Conservation (phyloP, 2,113 vertebrate genomes). For the Xerus inauris region DNA sequence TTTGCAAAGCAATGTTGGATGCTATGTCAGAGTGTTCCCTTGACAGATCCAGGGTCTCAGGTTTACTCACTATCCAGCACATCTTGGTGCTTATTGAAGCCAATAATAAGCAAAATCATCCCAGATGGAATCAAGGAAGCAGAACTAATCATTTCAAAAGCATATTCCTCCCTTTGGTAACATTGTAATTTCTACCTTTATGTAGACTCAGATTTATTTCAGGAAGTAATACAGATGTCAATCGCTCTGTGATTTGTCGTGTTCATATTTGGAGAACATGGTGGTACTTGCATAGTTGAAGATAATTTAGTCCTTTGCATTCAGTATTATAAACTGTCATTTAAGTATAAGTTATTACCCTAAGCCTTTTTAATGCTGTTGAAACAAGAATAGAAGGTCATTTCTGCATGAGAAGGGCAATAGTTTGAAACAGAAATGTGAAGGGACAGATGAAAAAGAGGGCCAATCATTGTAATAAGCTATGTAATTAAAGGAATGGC, state of each 20-base stretch:
- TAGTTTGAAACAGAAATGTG: not conserved
- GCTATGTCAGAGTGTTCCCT: not conserved
- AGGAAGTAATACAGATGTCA: not conserved
- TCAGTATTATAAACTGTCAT: not conserved
- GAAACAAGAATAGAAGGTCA: not conserved
- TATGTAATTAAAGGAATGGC: not conserved
- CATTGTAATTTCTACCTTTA: constrained; percentile 53
- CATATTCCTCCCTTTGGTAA: constrained; percentile 16
- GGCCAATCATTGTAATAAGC: fast-evolving
- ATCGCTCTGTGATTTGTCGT: constrained; percentile 11
- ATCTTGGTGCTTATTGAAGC: constrained; percentile 39
- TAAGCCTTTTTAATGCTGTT: not conserved
- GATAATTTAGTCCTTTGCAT: not conserved
- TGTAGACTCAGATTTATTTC: constrained; percentile 53
- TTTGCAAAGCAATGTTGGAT: not conserved
- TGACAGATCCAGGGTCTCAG: not conserved
- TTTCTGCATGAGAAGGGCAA: not conserved
- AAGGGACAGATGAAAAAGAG: not conserved
- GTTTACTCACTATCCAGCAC: not conserved
- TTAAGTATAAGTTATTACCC: not conserved
- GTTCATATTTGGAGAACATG: constrained; percentile 51
- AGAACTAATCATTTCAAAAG: constrained; percentile 66
- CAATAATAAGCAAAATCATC: constrained; percentile 57
- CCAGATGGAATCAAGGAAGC: constrained; percentile 57
- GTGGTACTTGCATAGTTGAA: not conserved